A percentile compares a stretch with the other conserved stretches of the same genome.
Conservation (phyloP, 2,888 invertebrate genomes). For the Leptarthrus brevirostris region DNA sequence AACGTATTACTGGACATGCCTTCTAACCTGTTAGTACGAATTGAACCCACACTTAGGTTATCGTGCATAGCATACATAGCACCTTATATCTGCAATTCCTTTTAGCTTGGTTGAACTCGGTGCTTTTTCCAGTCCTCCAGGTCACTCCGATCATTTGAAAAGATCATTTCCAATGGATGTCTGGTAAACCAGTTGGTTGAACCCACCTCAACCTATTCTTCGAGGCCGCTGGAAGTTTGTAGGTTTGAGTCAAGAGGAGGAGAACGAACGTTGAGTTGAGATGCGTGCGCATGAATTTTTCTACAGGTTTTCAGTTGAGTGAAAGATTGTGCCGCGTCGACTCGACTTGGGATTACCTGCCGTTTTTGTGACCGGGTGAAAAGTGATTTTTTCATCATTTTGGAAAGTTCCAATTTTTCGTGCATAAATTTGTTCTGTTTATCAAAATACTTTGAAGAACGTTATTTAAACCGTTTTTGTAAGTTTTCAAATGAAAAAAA, state of each 20-base stretch:
- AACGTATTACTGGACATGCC: no score
- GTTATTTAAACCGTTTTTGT: background rate
- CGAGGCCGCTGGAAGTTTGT: conserved; percentile 8
- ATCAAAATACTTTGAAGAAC: background rate
- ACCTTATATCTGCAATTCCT: no score
- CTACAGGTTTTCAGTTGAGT: conserved; percentile 32
- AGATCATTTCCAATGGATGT: conserved; percentile 13
- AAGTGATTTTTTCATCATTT: background rate
- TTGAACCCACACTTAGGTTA: no score
- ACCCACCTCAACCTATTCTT: conserved; percentile 34
- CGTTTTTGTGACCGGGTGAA: background rate
- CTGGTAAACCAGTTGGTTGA: conserved; percentile 32
- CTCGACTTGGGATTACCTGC: conserved; percentile 5
- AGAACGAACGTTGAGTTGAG: conserved; percentile 11
- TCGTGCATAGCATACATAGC: no score
- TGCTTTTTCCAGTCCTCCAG: no score
- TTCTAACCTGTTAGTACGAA: no score
- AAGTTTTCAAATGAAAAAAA: background rate
- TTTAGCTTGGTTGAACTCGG: no score
- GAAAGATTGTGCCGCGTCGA: conserved; percentile 40
- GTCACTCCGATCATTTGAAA: background rate
- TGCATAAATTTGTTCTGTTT: background rate
- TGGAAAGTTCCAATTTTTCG: background rate
- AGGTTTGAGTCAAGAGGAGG: conserved; percentile 11
- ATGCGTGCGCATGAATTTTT: conserved; percentile 28